Evolutionary conservation across 2,797 vertebrate genomes (phyloP).

Genomic region (Synaphobranchus kaupii): DNA sequence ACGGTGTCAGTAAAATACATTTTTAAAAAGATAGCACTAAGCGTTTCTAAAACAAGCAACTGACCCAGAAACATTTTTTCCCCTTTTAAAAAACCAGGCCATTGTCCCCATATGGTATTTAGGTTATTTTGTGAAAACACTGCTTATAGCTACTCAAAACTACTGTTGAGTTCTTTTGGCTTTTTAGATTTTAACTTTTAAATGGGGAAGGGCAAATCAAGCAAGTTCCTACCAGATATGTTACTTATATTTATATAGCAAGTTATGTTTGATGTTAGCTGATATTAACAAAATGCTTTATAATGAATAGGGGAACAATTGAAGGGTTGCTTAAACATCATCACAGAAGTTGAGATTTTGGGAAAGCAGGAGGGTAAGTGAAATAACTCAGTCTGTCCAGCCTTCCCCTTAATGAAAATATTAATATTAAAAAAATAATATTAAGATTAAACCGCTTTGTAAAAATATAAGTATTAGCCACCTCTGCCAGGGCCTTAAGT

Average conservation of each 20-base stretch:
- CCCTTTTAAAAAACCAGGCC: neutral
- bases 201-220: neutral
- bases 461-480: neutral
- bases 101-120: neutral
- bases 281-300: too few species aligned
- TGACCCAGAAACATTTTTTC: neutral
- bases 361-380: neutral
- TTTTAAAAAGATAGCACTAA: neutral
- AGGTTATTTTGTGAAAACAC: neutral
- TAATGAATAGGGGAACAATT: neutral
- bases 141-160: neutral
- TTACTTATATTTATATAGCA: too few species aligned
- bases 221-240: neutral
- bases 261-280: too few species aligned
- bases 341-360: neutral
- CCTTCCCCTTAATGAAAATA: neutral
- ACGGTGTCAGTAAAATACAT: neutral
- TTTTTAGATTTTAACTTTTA: neutral
- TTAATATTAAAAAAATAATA: neutral
- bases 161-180: neutral
- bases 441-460: neutral
- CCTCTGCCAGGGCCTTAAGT: neutral
- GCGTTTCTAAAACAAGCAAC: neutral
- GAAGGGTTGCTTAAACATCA: neutral
- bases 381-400: neutral